These are phyloP conservation scores for Microctonus hyperodae DNA, from an alignment of 2,888 invertebrate genomes.

Conservation along the genomic window DNA sequence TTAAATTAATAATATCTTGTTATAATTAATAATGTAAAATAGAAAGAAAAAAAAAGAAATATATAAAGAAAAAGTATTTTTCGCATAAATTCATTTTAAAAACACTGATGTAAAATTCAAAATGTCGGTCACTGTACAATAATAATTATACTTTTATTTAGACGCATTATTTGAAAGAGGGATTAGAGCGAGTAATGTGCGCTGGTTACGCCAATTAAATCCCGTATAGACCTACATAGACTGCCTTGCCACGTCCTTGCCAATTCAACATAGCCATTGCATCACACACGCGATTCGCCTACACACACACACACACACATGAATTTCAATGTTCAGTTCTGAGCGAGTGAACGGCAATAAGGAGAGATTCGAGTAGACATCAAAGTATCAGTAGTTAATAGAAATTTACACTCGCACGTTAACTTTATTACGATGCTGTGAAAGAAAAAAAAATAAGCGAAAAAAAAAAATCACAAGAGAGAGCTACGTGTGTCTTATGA, in stretches of 20 bases:
- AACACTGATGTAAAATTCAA: background rate
- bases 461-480: background rate
- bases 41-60: background rate
- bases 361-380: constrained; percentile 8
- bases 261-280: constrained; percentile 39
- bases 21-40: constrained; percentile 7
- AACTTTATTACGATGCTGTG: background rate
- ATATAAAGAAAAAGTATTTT: background rate
- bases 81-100: constrained; percentile 7
- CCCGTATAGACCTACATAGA: constrained; percentile 38
- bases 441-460: background rate
- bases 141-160: constrained; percentile 8
- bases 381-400: background rate
- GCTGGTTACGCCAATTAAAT: constrained; percentile 2
- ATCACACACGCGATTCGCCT: constrained; percentile 41
- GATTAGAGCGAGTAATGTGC: background rate
- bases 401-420: background rate
- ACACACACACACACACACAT: constrained; percentile 2
- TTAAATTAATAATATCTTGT: constrained; percentile 4
- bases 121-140: background rate
- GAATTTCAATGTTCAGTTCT: constrained; percentile 2
- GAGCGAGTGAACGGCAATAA: background rate
- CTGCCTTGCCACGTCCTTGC: constrained; percentile 51
- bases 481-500: background rate
- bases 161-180: constrained; percentile 8